A percentile compares a stretch with the other conserved stretches of the same genome.
These are phyloP conservation scores for Campylorhamphus procurvoides DNA, from an alignment of 2,113 vertebrate species.

Conservation along the genomic window DNA sequence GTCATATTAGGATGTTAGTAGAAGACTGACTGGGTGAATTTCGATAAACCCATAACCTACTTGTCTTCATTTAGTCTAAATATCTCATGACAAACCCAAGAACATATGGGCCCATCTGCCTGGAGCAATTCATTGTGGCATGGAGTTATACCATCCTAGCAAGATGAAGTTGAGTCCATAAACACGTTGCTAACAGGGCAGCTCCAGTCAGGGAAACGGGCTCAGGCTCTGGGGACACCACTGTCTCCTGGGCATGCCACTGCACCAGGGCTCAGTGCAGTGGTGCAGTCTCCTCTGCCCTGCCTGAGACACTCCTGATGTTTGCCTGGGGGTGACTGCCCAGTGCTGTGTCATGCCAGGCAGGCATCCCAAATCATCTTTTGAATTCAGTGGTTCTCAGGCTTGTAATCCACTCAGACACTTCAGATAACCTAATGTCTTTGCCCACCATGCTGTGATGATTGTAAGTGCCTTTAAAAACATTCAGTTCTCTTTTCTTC, in stretches of 20 bases:
- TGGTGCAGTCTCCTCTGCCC: background rate
- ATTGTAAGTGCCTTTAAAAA: background rate
- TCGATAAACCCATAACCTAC: background rate
- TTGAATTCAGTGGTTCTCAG: background rate
- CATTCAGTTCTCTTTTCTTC: background rate
- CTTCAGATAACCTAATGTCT: background rate
- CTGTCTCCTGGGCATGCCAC: too few relatives aligned
- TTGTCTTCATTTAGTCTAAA: background rate
- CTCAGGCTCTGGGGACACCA: background rate
- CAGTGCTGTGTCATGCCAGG: background rate
- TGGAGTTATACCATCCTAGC: background rate
- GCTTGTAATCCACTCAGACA: background rate
- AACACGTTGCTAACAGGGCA: background rate
- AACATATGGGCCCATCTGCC: background rate
- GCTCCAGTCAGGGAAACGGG: background rate
- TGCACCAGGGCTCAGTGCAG: background rate
- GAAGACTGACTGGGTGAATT: background rate
- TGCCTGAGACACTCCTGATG: fast-evolving
- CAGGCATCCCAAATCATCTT: background rate
- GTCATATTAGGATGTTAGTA: background rate
- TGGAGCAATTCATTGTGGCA: background rate
- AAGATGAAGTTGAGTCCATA: background rate
- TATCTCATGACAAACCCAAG: background rate
- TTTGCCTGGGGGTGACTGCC: fast-evolving
- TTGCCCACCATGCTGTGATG: background rate